Base-by-base conservation (phyloP, 2,888 invertebrate species). In the Poecilobothrus nobilitatus region DNA sequence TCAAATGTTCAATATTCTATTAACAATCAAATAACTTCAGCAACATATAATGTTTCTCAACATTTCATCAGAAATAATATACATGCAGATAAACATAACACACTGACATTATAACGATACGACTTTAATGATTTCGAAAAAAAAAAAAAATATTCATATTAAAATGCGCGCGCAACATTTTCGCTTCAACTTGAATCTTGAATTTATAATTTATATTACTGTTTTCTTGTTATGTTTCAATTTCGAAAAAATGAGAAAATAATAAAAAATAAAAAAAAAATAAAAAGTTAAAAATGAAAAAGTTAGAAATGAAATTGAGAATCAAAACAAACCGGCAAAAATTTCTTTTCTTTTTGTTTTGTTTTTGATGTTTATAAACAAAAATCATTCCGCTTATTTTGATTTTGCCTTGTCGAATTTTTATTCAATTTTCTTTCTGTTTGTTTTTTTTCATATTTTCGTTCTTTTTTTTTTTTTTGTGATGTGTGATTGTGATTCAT, bases 301-400 rank as follows among this genome's bases (percentile, higher is more conserved):
- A 44, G 6, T 44, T 15, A 6, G 18, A 18, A 9, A 6, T 53
- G 7, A 18, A 12, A n/a, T 53, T 53, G 53, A 53, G 53, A 53
- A 53, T 53, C 53, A 53, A 53, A 53, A 53, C 53, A 53, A 53
- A 53, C 53, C 53, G 53, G 53, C 53, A 53, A 53, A 53, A 53
- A 18, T 18, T 53, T 53, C n/a, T 15, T 53, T 18, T 18, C 1
- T 53, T 53, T 53, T 53, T 53, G 2, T 53, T 53, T 53, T 53
- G 53, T 37, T 37, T 8, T 8, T 37, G 10, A 10, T 37, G 37
- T 37, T 37, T 37, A 37, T 37, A 37, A 37, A 37, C 37, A 37
- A 37, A 37, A 37, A 37, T 27, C 27, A 4, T 27, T 27, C 2
- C 2, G 27, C 27, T 37, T 37, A 37, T 7, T 37, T 37, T 5